These are phyloP conservation scores for Palythoa caribaeorum DNA, from an alignment of 92 coral and sea anemone genomes.

Conservation along the genomic window DNA sequence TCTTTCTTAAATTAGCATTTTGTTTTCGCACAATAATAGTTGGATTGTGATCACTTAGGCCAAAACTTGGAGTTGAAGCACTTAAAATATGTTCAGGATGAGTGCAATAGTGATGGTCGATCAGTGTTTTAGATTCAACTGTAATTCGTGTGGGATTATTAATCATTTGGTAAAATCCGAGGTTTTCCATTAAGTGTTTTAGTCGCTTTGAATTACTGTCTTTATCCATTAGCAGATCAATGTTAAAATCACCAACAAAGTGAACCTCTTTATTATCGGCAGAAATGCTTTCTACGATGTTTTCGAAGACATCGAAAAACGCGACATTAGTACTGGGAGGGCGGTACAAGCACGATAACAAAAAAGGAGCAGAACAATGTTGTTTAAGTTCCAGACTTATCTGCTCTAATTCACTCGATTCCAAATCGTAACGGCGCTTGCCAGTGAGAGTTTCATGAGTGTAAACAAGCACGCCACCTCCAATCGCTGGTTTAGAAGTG, in stretches of 20 bases:
- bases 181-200: slow-evolving; percentile 27
- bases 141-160: slow-evolving; percentile 41
- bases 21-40: slow-evolving; percentile 11
- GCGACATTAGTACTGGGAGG: slow-evolving; percentile 12
- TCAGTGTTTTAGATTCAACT: slow-evolving; percentile 28
- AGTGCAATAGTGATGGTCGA: slow-evolving; percentile 41
- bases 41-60: slow-evolving; percentile 47
- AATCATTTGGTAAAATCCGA: slow-evolving; percentile 32
- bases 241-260: slow-evolving; percentile 44
- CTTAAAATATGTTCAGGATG: slow-evolving; percentile 47
- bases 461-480: slow-evolving; percentile 15
- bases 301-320: slow-evolving; percentile 11
- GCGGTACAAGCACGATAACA: slow-evolving; percentile 30
- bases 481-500: not conserved
- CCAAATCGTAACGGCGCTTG: slow-evolving; percentile 7
- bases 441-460: not conserved
- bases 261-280: slow-evolving; percentile 38
- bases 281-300: slow-evolving; percentile 12
- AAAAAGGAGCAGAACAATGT: not conserved
- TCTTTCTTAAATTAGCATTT: slow-evolving; percentile 18
- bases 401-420: slow-evolving; percentile 24
- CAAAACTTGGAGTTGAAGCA: slow-evolving; percentile 31
- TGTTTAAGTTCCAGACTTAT: slow-evolving; percentile 15
- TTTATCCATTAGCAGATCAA: slow-evolving; percentile 25
- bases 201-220: slow-evolving; percentile 26